Base-by-base conservation (phyloP, 2,113 vertebrate genomes). In the Takifugu flavidus region DNA sequence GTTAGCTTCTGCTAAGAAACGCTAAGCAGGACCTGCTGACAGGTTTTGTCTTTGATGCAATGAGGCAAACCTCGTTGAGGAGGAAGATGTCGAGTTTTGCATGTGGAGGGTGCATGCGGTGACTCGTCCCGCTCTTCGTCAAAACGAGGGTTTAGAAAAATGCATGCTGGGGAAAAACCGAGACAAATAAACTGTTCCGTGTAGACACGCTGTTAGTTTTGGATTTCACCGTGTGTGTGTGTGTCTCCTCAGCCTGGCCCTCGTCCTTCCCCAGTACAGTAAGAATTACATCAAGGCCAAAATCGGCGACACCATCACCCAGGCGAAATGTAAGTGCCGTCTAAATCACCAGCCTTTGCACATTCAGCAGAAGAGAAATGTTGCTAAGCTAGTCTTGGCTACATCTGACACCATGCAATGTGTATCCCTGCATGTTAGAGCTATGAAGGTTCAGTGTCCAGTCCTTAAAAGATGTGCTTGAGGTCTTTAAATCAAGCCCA, bases 251-350 rank as follows among this genome's bases (percentile, higher is more conserved):
- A 91, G 89, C 68, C 78, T 91, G 58, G 90, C 87, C 27, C 70
- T 91, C 72, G 90, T 90, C 42, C 88, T 91, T 3, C 90, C 90
- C 0, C 65, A 88, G 5, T 89, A 90, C 87, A 91, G 86, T 53
- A 57, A 65, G 67, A 71, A 88, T 59, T 90, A 90, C 80, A 88
- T 91, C 68, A 61, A 59, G 12, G 82, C 90, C 31, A 82, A 60
- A 0, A 87, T 91, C 51, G 83, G 78, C 25, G 89, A 91, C 83
- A 90, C 88, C 5, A 91, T 89, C 70, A 91, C 89, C 44, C 90
- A 91, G 65, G 90, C 89, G 25, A 90, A 87, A 88, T 90, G 89
- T 91, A 86, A 88, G 90, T 86, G 39, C 20, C 44, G 2, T 12
- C 25, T 51, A 43, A 61, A 64, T 53, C 54, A 39, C 4, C 65